phyloP scores from a whole-genome alignment of 1,140 invertebrate species.

The Macrobrachium nipponense region DNA sequence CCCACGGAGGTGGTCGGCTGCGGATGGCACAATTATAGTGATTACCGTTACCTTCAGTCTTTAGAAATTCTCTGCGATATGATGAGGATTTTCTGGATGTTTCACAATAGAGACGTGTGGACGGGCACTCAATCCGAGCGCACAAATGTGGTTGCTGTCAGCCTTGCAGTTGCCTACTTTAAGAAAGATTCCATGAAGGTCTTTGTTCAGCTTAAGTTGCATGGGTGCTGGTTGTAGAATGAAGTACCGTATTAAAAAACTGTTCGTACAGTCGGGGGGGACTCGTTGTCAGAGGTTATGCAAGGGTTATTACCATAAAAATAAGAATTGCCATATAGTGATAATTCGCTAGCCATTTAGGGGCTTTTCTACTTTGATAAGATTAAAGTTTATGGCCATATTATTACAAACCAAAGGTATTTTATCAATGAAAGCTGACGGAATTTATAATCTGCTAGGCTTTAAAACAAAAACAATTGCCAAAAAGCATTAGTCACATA shows the following conservation, averaged over 20 bases:
- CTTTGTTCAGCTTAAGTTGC: constrained; percentile 2
- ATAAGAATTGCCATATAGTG: no score
- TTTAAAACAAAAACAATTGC: no score
- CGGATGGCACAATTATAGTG: constrained; percentile 82
- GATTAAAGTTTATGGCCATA: no score
- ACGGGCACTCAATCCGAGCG: constrained; percentile 78
- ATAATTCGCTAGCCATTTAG: no score
- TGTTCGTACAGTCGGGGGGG: no score
- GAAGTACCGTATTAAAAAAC: background rate
- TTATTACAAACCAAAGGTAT: no score
- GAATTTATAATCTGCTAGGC: no score
- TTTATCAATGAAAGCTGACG: no score
- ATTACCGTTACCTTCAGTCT: constrained; percentile 79
- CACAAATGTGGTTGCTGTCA: constrained; percentile 85
- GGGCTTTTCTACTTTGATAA: no score
- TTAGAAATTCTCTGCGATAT: constrained; percentile 80
- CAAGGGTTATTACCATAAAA: no score
- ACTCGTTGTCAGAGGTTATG: no score
- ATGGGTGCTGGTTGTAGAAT: background rate
- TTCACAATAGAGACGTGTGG: constrained; percentile 86
- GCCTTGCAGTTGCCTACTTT: constrained; percentile 85
- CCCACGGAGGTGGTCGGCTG: constrained; percentile 82
- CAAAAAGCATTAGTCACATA: no score
- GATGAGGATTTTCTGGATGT: constrained; percentile 86
- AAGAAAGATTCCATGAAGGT: constrained; percentile 66